Evolutionary conservation across 2,797 vertebrate genomes (phyloP), one percentile per base, ranked within the genome.

Genomic region (Liasis olivaceus): DNA sequence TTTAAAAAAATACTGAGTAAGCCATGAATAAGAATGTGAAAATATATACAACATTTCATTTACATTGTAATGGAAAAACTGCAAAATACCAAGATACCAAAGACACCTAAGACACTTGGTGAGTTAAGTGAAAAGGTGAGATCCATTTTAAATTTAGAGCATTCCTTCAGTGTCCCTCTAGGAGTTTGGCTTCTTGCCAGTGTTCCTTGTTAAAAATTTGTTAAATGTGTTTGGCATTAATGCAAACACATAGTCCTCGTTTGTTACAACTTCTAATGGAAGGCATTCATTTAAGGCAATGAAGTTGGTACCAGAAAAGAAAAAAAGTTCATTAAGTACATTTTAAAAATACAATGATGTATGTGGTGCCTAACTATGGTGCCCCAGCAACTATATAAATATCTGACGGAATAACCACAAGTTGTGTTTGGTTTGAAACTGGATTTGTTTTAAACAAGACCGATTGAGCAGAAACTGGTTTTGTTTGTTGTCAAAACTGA

Each of bases 161-260:
- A 98, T 98, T 98, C 98, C 96, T 98, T 96, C 97, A 97, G 97
- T 98, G 97, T 97, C 98, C 97, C 98, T 98, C 96, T 96, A 97
- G 98, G 98, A 97, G 97, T 97, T 97, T 98, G 98, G 98, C 98
- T 90, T 96, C 95, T 96, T 97, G 98, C 98, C 98, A 98, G 96
- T 91, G 97, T 97, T 98, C 98, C 98, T 98, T 98, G 97, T 98
- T 98, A 98, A 98, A 98, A 98, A 98, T 98, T 98, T 98, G 98
- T 98, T 98, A 98, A 98, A 98, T 97, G 98, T 98, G 98, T 98
- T 97, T 99, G 98, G 98, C 98, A 98, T 98, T 98, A 97, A 98
- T 98, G 98, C 98, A 99, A 98, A 99, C 98, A 99, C 98, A 98
- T 98, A 98, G 98, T 98, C 97, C 98, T 98, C 98, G 98, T 99